phyloP scores from a whole-genome alignment of 1,140 invertebrate genomes.

The Planococcus citri region DNA sequence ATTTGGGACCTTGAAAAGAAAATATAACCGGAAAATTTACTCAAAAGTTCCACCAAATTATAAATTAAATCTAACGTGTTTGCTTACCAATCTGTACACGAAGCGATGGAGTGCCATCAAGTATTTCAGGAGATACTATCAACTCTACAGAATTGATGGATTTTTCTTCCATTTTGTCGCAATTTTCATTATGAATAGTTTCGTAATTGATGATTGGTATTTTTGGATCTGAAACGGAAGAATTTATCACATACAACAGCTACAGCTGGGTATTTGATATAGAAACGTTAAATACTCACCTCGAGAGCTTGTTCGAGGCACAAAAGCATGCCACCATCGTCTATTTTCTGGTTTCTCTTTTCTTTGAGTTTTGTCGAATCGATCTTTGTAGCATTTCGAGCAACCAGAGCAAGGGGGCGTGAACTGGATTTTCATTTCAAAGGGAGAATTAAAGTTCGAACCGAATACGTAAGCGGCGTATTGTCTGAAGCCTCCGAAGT shows the following conservation, averaged over 20 bases:
- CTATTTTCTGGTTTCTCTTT: background rate
- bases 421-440: conserved; percentile 53
- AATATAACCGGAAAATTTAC: background rate
- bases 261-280: too few species aligned
- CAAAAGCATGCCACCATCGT: conserved; percentile 12
- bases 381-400: conserved; percentile 45
- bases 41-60: background rate
- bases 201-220: background rate
- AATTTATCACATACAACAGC: background rate
- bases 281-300: too few species aligned
- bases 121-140: background rate
- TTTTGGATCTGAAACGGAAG: background rate
- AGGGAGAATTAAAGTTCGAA: conserved; percentile 44
- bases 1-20: background rate
- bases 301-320: background rate
- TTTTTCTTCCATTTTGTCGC: background rate
- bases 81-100: background rate
- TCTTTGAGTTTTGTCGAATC: background rate
- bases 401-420: conserved; percentile 72
- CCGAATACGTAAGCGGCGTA: conserved; percentile 53
- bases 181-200: background rate
- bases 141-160: background rate
- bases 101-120: background rate
- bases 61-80: background rate
- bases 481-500: conserved; percentile 60